Percentiles rank a stretch among this genome's conserved stretches.
These are phyloP conservation scores for Cantharis nigra DNA, from an alignment of 2,888 invertebrate species.

Conservation along the genomic window DNA sequence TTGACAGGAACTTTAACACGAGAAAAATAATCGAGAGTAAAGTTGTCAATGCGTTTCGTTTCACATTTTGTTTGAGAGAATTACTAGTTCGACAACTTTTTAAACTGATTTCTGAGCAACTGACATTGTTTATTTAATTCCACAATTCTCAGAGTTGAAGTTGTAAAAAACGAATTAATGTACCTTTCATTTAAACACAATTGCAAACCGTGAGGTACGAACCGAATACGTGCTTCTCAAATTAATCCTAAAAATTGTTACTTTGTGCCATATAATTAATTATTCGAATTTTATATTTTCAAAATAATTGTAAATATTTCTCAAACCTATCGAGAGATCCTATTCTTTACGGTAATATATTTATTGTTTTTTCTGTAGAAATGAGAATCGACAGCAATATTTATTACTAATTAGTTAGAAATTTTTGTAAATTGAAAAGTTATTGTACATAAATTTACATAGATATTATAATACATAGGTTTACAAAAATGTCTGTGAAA, in stretches of 20 bases:
- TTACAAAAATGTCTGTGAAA: slow-evolving; percentile 31
- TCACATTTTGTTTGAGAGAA: slow-evolving; percentile 28
- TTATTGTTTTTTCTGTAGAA: slow-evolving; percentile 6
- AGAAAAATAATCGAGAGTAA: slow-evolving; percentile 28
- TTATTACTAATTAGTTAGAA: slow-evolving; percentile 41
- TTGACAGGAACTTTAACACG: slow-evolving; percentile 24
- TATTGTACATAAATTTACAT: slow-evolving; percentile 29
- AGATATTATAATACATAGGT: slow-evolving; percentile 18
- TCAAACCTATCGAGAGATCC: not conserved
- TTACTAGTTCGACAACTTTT: slow-evolving; percentile 45
- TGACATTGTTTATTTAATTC: slow-evolving; percentile 50
- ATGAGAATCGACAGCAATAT: slow-evolving; percentile 42
- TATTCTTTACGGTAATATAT: slow-evolving; percentile 11
- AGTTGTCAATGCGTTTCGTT: slow-evolving; percentile 23
- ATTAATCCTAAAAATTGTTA: slow-evolving; percentile 20
- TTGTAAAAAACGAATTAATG: slow-evolving; percentile 50
- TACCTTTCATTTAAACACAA: slow-evolving; percentile 54
- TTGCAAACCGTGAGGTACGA: slow-evolving; percentile 46
- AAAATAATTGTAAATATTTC: slow-evolving; percentile 12
- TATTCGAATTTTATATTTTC: slow-evolving; percentile 11
- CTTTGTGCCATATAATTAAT: slow-evolving; percentile 30
- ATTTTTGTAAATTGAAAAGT: slow-evolving; percentile 39
- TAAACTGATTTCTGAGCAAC: slow-evolving; percentile 42
- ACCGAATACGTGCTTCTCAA: slow-evolving; percentile 27
- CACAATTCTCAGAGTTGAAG: slow-evolving; percentile 47